Evolutionary conservation across 2,888 invertebrate species (phyloP).

Genomic region (Colostygia pectinataria): DNA sequence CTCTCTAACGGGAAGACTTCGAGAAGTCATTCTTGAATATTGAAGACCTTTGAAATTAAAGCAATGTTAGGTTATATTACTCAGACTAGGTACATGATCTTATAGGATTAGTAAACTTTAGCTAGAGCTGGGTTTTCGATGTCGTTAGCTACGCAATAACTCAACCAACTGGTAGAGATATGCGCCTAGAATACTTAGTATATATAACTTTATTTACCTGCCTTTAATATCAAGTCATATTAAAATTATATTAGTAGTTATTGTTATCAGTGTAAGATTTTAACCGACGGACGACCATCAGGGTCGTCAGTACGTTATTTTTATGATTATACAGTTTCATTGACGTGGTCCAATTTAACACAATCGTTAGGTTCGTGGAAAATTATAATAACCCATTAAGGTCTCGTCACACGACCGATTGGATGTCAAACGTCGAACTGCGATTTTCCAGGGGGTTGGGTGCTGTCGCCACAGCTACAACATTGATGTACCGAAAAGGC

Average conservation of each 20-base stretch:
- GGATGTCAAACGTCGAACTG: slow-evolving; percentile 58
- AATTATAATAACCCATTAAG: slow-evolving; percentile 75
- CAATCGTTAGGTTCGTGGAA: slow-evolving; percentile 48
- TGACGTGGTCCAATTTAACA: slow-evolving; percentile 53
- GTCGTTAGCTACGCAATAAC: too few relatives aligned
- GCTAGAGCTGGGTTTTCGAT: too few relatives aligned
- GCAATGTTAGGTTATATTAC: neutral
- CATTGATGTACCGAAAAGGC: slow-evolving; percentile 48
- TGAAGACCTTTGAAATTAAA: slow-evolving; percentile 3
- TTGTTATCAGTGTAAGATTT: too few relatives aligned
- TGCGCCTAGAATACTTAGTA: too few relatives aligned
- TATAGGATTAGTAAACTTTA: too few relatives aligned
- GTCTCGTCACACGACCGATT: slow-evolving; percentile 68
- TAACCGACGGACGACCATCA: too few relatives aligned
- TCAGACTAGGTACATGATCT: too few relatives aligned
- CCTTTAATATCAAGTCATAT: too few relatives aligned
- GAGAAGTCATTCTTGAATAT: slow-evolving; percentile 8
- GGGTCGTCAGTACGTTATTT: too few relatives aligned
- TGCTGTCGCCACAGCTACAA: slow-evolving; percentile 34
- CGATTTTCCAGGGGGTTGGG: slow-evolving; percentile 59
- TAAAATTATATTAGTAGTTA: too few relatives aligned
- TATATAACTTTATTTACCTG: too few relatives aligned
- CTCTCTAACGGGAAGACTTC: slow-evolving; percentile 1
- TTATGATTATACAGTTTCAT: slow-evolving; percentile 13
- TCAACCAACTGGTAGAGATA: too few relatives aligned